Base-by-base conservation (phyloP, 2,113 vertebrate species). In the Progne subis region DNA sequence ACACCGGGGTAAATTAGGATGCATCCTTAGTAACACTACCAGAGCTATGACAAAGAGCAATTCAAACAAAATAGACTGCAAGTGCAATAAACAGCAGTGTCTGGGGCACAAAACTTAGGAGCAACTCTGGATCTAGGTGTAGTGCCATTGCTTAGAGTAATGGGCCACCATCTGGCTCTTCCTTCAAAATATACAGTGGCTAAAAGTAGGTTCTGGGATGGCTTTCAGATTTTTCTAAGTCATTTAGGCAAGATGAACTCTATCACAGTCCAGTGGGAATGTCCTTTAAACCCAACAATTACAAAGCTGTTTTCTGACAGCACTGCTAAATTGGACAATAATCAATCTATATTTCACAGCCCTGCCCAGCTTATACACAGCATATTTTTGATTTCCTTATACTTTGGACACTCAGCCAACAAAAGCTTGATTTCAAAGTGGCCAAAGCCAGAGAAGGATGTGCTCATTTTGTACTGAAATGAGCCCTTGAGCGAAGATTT, bases 391-490 rank as follows among this genome's bases (percentile, higher is more conserved):
- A 75, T 83, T 96, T 88, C 56, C 50, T 37, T 69, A 16, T 44
- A 44, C 80, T 52, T 39, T 71, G 17, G 44, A 23, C 41, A 61
- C 56, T 92, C 44, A 52, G 32, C 57, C 32, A 77, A 88, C 57
- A 92, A 84, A 92, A 89, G 44, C 29, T 82, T 31, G 24, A 64
- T 90, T 93, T 92, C 46, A 80, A 86, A 91, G 90, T 44, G 47
- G 59, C 52, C 59, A 70, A 79, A 94, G 78, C 46, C 82, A 88
- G 71, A 85, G 74, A 85, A 34, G 5, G 39, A 67, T 77, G 52
- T 56, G 28, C 47, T 85, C 69, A 82, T 80, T 95, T 82, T 52
- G 24, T 16, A 12, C 43, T 63, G 39, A 81, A 93, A 91, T 34
- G 19, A 52, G 39, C 68, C 79, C 79, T 60, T 70, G 37, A 94